Conservation (phyloP, 2,113 vertebrate species). For the Microcebus ravelobensis region DNA sequence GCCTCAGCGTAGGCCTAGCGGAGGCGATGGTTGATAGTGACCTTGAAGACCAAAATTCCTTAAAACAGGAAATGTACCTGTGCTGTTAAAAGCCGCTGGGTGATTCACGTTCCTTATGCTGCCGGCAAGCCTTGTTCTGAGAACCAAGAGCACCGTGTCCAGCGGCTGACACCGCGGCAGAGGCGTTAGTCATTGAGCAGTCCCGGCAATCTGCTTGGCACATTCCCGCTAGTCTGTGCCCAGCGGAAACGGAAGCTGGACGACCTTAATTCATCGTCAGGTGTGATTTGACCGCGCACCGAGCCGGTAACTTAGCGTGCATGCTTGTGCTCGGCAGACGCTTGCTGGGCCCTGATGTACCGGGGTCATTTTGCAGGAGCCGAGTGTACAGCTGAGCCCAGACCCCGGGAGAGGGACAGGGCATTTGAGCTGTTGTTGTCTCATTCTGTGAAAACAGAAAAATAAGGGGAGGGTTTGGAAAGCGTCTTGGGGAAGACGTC, state of each 20-base stretch:
- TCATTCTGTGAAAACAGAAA: background rate
- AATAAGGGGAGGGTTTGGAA: background rate
- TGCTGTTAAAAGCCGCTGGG: no score
- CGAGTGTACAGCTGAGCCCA: accelerated
- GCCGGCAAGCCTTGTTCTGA: accelerated
- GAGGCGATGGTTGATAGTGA: background rate
- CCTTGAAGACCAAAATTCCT: background rate
- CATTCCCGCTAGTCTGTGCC: accelerated
- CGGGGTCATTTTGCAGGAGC: no score
- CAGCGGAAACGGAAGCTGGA: accelerated
- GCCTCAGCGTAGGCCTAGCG: background rate
- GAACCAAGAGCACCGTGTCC: background rate
- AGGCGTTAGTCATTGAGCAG: background rate
- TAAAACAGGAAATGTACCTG: background rate
- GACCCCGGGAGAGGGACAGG: background rate
- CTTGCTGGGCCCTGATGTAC: background rate
- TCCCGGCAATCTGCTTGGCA: background rate
- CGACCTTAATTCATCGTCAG: no score
- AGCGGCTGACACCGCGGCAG: background rate
- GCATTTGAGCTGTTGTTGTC: accelerated
- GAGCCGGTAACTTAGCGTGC: background rate
- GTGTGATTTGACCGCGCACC: background rate
- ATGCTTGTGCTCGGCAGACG: background rate
- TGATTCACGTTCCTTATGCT: accelerated
- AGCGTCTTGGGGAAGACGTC: background rate